These are phyloP conservation scores for Selene dorsalis DNA, from an alignment of 2,797 vertebrate species.

Conservation along the genomic window DNA sequence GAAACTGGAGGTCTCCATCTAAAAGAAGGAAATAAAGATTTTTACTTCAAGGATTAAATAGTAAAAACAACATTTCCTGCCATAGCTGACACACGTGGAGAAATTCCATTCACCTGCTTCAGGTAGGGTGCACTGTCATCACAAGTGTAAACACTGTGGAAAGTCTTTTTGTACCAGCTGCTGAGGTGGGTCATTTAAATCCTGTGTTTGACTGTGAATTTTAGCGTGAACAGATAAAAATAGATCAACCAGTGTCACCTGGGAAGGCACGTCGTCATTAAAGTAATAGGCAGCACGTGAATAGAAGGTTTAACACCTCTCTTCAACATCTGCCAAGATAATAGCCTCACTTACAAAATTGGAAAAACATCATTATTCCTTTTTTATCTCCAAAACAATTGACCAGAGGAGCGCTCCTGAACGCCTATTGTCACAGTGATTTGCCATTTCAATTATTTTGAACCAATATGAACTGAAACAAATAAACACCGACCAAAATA, in stretches of 20 bases:
- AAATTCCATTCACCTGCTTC: no score
- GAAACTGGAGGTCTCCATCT: no score
- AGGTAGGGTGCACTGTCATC: neutral
- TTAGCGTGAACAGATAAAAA: conserved; percentile 36
- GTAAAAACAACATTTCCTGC: neutral
- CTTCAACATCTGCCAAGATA: conserved; percentile 66
- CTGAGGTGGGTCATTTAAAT: conserved; percentile 19
- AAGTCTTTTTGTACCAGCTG: conserved; percentile 13
- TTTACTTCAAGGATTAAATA: neutral
- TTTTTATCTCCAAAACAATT: conserved; percentile 54
- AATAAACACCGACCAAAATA: conserved; percentile 5
- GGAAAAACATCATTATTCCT: conserved; percentile 57
- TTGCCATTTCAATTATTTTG: conserved; percentile 46
- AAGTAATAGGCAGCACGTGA: conserved; percentile 46
- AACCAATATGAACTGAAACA: conserved; percentile 28
- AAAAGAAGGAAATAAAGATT: neutral
- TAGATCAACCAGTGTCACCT: conserved; percentile 32
- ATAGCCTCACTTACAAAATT: conserved; percentile 62
- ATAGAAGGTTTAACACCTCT: conserved; percentile 50
- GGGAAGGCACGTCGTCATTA: conserved; percentile 44
- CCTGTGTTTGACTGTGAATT: conserved; percentile 16
- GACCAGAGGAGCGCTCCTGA: conserved; percentile 20
- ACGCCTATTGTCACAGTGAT: conserved; percentile 35
- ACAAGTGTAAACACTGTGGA: neutral
- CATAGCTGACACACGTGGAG: neutral